These are phyloP conservation scores for Zeugodacus cucurbitae DNA, from an alignment of 1,140 invertebrate species.

Conservation along the genomic window DNA sequence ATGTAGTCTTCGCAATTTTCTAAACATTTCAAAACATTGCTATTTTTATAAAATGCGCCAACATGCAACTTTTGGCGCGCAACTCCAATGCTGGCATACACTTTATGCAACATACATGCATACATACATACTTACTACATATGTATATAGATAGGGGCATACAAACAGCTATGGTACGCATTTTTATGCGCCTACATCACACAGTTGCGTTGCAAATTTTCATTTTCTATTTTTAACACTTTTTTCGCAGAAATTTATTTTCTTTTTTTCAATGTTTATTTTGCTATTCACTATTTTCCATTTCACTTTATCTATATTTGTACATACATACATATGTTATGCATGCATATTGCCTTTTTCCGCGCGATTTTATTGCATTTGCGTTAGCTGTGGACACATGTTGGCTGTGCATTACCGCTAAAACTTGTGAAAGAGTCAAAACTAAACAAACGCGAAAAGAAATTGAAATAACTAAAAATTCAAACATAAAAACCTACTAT, in stretches of 20 bases:
- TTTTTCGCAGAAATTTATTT: background rate
- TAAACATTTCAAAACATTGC: background rate
- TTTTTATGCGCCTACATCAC: background rate
- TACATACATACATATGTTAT: no score
- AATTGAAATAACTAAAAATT: conserved; percentile 16
- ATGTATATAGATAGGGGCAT: background rate
- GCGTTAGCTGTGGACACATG: background rate
- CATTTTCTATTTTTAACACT: background rate
- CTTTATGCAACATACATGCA: background rate
- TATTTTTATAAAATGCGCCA: background rate
- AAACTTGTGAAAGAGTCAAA: conserved; percentile 2
- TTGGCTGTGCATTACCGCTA: background rate
- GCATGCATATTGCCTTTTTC: background rate
- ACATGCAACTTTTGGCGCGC: conserved; percentile 11
- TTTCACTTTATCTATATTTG: background rate
- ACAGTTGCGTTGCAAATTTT: background rate
- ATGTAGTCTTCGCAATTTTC: background rate
- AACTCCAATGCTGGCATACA: background rate
- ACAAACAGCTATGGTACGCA: background rate
- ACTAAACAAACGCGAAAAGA: background rate
- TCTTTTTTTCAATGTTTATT: background rate
- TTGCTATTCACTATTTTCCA: background rate
- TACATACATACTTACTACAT: background rate
- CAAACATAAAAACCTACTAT: background rate
- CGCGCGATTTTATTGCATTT: background rate